These are phyloP conservation scores for Limosa lapponica DNA, from an alignment of 2,797 vertebrate genomes.

Conservation along the genomic window DNA sequence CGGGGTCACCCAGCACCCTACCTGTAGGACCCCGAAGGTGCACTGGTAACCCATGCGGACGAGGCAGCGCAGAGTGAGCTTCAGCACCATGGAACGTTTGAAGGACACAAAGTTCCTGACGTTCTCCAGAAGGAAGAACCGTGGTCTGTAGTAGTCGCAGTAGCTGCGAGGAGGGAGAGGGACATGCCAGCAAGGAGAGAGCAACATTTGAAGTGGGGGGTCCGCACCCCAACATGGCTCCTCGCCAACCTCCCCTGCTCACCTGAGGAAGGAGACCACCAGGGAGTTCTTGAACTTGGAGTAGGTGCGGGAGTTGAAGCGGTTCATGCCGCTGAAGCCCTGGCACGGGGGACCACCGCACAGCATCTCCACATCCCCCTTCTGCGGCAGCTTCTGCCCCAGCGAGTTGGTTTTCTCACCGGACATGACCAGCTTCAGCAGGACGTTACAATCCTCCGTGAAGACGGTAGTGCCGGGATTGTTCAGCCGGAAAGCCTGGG, in stretches of 20 bases:
- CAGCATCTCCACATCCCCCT: conserved; percentile 96
- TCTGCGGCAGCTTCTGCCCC: conserved; percentile 94
- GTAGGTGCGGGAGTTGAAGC: conserved; percentile 97
- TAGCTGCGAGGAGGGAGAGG: conserved; percentile 79
- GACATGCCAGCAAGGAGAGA: not conserved
- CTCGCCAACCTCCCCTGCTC: not conserved
- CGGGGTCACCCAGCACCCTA: conserved; percentile 7
- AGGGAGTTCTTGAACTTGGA: conserved; percentile 98
- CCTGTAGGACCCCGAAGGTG: conserved; percentile 96
- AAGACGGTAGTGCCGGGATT: conserved; percentile 93
- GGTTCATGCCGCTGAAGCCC: conserved; percentile 98
- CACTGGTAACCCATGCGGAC: conserved; percentile 99
- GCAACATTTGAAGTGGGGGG: too few relatives aligned
- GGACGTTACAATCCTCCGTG: conserved; percentile 94
- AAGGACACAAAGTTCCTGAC: conserved; percentile 98
- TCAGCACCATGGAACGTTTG: conserved; percentile 96
- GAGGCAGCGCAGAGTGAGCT: conserved; percentile 93
- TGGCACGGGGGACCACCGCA: conserved; percentile 96
- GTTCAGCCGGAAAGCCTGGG: conserved; percentile 95
- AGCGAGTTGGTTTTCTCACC: conserved; percentile 90
- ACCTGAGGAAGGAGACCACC: conserved; percentile 98
- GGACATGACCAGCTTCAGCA: conserved; percentile 96
- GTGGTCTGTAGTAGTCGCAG: conserved; percentile 96
- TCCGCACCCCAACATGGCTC: fast-evolving
- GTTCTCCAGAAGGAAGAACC: conserved; percentile 95